These are phyloP conservation scores for Aulostomus chinensis DNA, from an alignment of 2,797 vertebrate species.

Conservation along the genomic window DNA sequence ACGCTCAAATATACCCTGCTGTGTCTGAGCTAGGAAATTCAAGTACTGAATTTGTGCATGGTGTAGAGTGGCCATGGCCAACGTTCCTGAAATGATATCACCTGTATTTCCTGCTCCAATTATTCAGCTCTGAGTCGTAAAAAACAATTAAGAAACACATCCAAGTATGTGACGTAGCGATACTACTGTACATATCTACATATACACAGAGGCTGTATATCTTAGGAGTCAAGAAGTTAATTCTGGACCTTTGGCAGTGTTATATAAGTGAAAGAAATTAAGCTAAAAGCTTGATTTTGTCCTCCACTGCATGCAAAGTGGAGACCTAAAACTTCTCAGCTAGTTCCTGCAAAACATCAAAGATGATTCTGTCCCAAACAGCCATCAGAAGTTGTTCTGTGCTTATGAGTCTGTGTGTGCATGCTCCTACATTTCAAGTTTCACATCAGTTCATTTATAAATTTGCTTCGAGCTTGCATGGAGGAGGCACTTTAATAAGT, in stretches of 20 bases:
- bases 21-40: neutral
- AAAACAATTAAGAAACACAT: too few species aligned
- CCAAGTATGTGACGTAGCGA: too few species aligned
- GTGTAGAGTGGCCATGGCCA: neutral
- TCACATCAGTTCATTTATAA: too few species aligned
- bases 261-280: too few species aligned
- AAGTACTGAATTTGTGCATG: neutral
- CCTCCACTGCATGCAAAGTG: too few species aligned
- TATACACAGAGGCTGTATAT: too few species aligned
- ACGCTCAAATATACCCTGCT: neutral
- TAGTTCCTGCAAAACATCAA: neutral
- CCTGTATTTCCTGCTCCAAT: neutral
- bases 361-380: neutral
- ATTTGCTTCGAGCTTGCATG: neutral
- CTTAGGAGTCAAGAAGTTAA: too few species aligned
- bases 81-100: neutral
- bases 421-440: too few species aligned
- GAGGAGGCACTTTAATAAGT: neutral
- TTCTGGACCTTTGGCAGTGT: too few species aligned
- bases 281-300: neutral
- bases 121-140: too few species aligned
- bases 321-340: too few species aligned
- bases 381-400: neutral
- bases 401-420: rapidly evolving
- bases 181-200: too few species aligned